A percentile compares a stretch with the other conserved stretches of the same genome.
These are phyloP conservation scores for Leptogaster cylindrica DNA, from an alignment of 2,888 invertebrate genomes.

Conservation along the genomic window DNA sequence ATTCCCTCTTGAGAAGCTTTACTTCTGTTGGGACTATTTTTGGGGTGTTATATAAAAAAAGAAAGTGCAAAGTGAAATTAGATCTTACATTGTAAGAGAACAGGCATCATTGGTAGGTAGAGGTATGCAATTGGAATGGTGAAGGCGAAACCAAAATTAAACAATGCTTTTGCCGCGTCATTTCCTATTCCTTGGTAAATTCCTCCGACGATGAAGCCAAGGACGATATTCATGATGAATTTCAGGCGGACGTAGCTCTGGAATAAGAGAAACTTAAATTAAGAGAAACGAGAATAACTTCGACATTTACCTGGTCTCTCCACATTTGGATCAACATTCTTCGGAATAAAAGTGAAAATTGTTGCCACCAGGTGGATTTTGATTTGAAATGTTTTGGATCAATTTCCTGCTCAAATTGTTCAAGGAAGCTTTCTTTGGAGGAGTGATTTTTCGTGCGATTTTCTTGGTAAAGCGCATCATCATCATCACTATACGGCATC, in stretches of 20 bases:
- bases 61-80: too few relatives aligned
- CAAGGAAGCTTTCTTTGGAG: constrained; percentile 46
- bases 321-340: constrained; percentile 78
- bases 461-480: too few relatives aligned
- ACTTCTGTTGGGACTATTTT: constrained; percentile 78
- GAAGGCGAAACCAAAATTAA: constrained; percentile 85
- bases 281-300: not conserved
- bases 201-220: constrained; percentile 73
- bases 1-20: constrained; percentile 77
- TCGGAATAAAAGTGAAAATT: constrained; percentile 71
- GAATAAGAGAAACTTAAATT: constrained; percentile 50
- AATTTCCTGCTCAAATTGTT: constrained; percentile 58
- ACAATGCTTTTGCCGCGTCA: constrained; percentile 81
- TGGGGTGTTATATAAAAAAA: too few relatives aligned
- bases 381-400: constrained; percentile 65
- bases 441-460: constrained; percentile 5
- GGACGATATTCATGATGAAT: constrained; percentile 70
- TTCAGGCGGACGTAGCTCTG: constrained; percentile 77
- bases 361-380: constrained; percentile 69
- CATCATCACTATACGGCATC: constrained; percentile 57
- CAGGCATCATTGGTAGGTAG: constrained; percentile 83
- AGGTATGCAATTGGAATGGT: constrained; percentile 79
- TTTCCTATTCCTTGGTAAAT: constrained; percentile 77
- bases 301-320: constrained; percentile 70
- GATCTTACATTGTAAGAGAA: constrained; percentile 78